phyloP scores from a whole-genome alignment of 2,113 vertebrate species.

The Lepisosteus osseus region DNA sequence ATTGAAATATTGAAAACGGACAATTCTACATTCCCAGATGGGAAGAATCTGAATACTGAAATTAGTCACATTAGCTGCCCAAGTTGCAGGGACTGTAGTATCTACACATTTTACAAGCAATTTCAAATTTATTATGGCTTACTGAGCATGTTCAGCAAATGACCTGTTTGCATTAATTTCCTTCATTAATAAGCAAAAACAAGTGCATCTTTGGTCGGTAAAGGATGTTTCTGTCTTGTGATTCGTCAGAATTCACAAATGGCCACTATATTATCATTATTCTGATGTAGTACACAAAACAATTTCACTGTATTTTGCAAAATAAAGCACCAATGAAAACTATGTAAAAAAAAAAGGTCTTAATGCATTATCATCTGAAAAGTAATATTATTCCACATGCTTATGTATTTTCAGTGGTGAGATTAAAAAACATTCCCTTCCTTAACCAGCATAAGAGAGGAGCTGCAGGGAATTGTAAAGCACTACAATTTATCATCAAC shows the following conservation, averaged over 20 bases:
- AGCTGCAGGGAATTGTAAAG: background rate
- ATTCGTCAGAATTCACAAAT: too few species aligned
- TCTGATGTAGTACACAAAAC: background rate
- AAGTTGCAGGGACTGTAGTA: background rate
- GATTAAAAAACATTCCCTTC: background rate
- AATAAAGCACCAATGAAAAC: background rate
- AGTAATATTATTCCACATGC: background rate
- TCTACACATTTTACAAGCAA: background rate
- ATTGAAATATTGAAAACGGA: background rate
- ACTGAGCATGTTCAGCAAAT: background rate
- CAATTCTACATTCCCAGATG: background rate
- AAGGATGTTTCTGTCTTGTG: background rate
- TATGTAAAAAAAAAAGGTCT: background rate
- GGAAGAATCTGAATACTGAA: background rate
- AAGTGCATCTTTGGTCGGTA: background rate
- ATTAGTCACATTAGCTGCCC: slow-evolving; percentile 7
- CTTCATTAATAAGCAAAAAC: slow-evolving; percentile 6
- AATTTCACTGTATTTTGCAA: background rate
- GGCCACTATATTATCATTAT: background rate
- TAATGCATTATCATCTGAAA: background rate
- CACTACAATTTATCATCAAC: slow-evolving; percentile 2
- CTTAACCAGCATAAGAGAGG: background rate
- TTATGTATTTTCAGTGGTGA: slow-evolving; percentile 5
- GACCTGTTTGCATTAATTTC: background rate
- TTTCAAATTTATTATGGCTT: background rate